Percentiles rank a stretch among this genome's conserved stretches.
Evolutionary conservation across 2,113 vertebrate species (phyloP).

Genomic region (Turnix velox): DNA sequence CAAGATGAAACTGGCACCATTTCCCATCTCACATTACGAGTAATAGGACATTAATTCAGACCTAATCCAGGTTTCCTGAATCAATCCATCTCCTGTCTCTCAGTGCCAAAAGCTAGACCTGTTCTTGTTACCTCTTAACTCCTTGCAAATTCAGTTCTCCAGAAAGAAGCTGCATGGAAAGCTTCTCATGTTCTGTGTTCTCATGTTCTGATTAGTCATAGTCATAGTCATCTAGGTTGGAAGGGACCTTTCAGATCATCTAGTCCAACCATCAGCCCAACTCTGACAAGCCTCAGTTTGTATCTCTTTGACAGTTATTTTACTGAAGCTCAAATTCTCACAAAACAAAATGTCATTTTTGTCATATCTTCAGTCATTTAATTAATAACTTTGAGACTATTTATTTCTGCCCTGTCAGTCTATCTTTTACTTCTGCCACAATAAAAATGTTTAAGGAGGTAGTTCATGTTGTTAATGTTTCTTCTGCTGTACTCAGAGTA

Average conservation of each 20-base stretch:
- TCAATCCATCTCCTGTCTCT: not conserved
- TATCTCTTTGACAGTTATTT: not conserved
- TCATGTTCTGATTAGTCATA: not conserved
- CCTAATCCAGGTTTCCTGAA: not conserved
- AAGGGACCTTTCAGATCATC: no score
- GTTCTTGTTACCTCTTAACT: not conserved
- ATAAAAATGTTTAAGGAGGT: not conserved
- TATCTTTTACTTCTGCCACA: not conserved
- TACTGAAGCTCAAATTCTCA: not conserved
- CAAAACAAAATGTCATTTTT: not conserved
- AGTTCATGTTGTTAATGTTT: not conserved
- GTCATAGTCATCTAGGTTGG: no score
- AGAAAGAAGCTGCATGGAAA: not conserved
- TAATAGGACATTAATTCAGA: not conserved
- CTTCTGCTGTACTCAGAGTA: not conserved
- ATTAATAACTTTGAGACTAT: not conserved
- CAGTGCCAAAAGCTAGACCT: not conserved
- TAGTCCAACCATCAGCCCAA: no score
- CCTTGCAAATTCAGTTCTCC: not conserved
- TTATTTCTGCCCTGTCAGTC: not conserved
- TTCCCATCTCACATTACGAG: rapidly evolving
- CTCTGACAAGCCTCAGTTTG: no score
- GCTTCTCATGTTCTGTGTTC: no score
- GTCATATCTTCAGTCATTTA: not conserved
- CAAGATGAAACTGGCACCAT: not conserved